Base-by-base conservation (phyloP, 2,888 invertebrate species). In the Orchesellides sinensis region DNA sequence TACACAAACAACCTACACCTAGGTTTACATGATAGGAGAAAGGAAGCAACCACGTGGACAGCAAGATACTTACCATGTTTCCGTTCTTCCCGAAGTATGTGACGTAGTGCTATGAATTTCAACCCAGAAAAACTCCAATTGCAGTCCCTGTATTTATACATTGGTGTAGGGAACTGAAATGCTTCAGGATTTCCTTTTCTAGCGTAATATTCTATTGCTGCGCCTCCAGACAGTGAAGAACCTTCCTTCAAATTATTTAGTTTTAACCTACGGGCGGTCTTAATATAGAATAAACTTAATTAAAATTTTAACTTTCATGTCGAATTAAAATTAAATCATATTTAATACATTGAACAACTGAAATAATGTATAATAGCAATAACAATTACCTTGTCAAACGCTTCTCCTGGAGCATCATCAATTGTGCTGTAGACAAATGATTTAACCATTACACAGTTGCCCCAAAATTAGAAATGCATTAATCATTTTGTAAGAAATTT, bases 381-480 rank as follows among this genome's bases (percentile, higher is more conserved):
- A 4, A 27, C 2, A 59, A 1, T 87, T 89, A 95, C 96, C 92
- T 98, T 98, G 90, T 99, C 98, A 88, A 97, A 93, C 0, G 95
- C 93, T 92, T 98, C 98, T 17, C 99, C 99, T 6, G 98, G 98
- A 6, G 98, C 94, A 91, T 96, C 95, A 90, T 98, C 97, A 21
- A 94, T 88, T 47, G 93, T 92, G 88, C 93, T 92, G 21, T 1
- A 25, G 21, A 19, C 35, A 61, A 35, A 32, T 32, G 32, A 6
- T 32, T 32, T 6, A 6, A 32, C 32, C 10, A 32, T 32, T 32
- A 6, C 5, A 32, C 5, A 32, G 6, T 32, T n/a, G n/a, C n/a
- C 32, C 25, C 25, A 66, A 66, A 27, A 14, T 19, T 4, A 56
- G 8, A 4, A 49, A 49, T 49, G 5, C 6, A 63, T 32, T 10